Conservation (phyloP, 2,113 vertebrate species). For the Pseudonaja textilis region DNA sequence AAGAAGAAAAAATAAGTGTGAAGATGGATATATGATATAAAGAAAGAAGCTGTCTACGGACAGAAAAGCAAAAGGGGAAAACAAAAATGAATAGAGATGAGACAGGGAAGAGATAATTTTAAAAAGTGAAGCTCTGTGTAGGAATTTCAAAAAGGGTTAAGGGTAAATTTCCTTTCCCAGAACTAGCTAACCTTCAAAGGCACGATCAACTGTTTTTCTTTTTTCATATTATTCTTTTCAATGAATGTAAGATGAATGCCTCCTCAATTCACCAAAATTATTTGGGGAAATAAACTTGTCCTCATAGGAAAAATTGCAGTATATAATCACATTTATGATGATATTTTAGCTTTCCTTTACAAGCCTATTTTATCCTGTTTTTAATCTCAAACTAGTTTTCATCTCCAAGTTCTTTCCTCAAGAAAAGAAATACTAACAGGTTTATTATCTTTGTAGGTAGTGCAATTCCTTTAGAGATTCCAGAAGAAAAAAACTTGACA, state of each 20-base stretch:
- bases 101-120: not conserved
- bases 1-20: not conserved
- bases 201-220: not conserved
- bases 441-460: not conserved
- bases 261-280: not conserved
- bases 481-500: not conserved
- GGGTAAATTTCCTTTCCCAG: not conserved
- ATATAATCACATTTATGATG: not conserved
- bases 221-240: not conserved
- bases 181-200: not conserved
- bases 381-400: not conserved
- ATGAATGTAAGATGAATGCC: not conserved
- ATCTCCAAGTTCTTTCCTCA: not conserved
- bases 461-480: not conserved
- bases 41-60: not conserved
- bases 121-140: not conserved
- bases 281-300: not conserved
- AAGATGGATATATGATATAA: not conserved
- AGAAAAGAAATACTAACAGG: not conserved
- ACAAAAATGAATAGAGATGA: not conserved
- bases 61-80: not conserved
- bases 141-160: not conserved
- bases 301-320: not conserved
- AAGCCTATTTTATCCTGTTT: not conserved
- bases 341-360: not conserved